Conservation (phyloP, 2,113 vertebrate genomes). For the Crotalus viridis region DNA sequence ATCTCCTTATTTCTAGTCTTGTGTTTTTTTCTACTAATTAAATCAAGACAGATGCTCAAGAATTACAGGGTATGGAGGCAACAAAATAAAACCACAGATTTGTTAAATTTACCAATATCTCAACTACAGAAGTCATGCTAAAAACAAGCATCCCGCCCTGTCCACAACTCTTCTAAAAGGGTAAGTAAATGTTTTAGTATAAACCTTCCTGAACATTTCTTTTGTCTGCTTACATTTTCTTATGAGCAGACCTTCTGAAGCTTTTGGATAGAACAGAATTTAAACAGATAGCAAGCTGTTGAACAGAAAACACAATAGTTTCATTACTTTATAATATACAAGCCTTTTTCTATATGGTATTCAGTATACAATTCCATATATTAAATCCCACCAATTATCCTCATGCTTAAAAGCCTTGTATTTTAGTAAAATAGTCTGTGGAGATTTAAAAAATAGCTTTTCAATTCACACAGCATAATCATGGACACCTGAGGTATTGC, state of each 20-base stretch:
- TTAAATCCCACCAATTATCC: neutral
- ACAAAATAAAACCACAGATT: neutral
- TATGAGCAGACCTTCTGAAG: neutral
- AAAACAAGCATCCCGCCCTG: neutral
- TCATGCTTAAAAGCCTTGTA: neutral
- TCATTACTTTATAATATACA: neutral
- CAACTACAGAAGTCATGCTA: neutral
- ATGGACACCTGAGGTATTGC: neutral
- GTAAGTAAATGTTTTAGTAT: neutral
- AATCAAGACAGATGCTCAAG: neutral
- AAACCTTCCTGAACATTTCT: neutral
- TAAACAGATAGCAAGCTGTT: neutral
- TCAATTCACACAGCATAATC: neutral
- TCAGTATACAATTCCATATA: neutral
- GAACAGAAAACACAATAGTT: neutral
- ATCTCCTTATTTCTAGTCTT: neutral
- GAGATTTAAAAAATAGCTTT: slow-evolving; percentile 3
- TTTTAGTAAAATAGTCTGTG: neutral
- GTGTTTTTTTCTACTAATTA: neutral
- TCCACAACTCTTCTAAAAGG: neutral
- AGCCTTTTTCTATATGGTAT: neutral
- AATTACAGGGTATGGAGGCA: neutral
- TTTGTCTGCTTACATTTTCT: neutral
- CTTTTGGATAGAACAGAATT: neutral
- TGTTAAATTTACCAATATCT: neutral